phyloP scores from a whole-genome alignment of 2,113 vertebrate genomes.

The Laterallus jamaicensis region DNA sequence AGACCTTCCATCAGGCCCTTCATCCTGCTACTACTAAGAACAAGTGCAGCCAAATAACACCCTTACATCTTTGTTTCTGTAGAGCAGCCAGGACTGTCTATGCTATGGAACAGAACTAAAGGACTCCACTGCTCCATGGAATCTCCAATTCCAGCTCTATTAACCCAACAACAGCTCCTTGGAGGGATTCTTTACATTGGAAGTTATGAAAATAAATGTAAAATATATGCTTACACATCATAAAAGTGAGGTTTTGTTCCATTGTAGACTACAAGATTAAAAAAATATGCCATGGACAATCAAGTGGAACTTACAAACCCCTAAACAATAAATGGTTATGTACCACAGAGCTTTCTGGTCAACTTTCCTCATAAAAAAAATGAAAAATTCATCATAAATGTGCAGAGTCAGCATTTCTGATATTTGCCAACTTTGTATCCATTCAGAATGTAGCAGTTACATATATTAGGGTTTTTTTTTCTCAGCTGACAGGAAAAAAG shows the following conservation, averaged over 20 bases:
- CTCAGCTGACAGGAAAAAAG: background rate
- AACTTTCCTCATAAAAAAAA: background rate
- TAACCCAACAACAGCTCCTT: slow-evolving; percentile 12
- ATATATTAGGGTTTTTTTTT: background rate
- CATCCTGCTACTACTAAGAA: background rate
- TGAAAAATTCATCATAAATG: background rate
- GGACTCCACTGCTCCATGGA: background rate
- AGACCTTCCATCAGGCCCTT: background rate
- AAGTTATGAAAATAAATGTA: slow-evolving; percentile 46
- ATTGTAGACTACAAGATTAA: background rate
- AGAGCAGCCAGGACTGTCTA: background rate
- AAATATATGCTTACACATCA: slow-evolving; percentile 28
- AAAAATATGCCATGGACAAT: background rate
- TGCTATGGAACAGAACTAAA: background rate
- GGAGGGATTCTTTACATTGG: background rate
- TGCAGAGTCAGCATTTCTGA: background rate
- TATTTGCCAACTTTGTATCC: background rate
- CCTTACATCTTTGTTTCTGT: background rate
- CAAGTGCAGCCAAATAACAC: background rate
- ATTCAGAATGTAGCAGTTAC: background rate
- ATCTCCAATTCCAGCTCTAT: background rate
- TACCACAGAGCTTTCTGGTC: background rate
- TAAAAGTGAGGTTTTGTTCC: background rate
- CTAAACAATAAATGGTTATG: background rate
- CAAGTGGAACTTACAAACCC: slow-evolving; percentile 9